Conservation (phyloP, 2,797 vertebrate genomes). For the Mormyrus proboscirostris region DNA sequence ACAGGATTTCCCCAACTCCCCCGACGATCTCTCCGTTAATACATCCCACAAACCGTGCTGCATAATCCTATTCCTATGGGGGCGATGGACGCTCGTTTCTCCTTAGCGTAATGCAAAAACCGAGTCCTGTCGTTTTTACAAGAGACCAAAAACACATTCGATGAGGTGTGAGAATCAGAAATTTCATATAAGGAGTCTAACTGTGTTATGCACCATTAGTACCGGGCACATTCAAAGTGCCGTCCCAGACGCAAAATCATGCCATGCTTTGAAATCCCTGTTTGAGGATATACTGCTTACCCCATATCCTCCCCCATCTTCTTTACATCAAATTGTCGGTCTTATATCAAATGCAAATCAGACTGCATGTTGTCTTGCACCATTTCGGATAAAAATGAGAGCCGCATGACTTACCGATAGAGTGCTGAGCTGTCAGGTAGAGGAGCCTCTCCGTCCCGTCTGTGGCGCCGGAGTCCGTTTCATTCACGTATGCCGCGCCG, state of each 20-base stretch:
- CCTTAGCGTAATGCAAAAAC: not conserved
- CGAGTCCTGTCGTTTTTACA: not conserved
- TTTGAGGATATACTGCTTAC: not conserved
- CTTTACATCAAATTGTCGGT: not conserved
- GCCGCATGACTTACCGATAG: not conserved
- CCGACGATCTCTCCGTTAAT: not conserved
- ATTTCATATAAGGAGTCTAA: not conserved
- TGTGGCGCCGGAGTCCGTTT: not conserved
- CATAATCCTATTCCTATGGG: not conserved
- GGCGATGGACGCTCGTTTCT: not conserved
- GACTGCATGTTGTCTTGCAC: not conserved
- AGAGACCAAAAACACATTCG: not conserved
- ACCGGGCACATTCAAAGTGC: not conserved
- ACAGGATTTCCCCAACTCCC: not conserved
- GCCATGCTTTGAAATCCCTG: not conserved
- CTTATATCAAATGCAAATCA: not conserved
- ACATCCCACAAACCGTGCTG: not conserved
- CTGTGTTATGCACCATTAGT: not conserved
- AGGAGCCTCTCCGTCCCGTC: not conserved
- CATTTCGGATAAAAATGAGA: not conserved
- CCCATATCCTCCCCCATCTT: not conserved
- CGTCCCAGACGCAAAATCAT: not conserved
- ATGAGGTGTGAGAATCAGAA: not conserved
- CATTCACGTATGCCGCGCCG: not conserved
- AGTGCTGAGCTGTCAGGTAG: not conserved